Base-by-base conservation (phyloP, 2,888 invertebrate genomes). In the Amiota communis region DNA sequence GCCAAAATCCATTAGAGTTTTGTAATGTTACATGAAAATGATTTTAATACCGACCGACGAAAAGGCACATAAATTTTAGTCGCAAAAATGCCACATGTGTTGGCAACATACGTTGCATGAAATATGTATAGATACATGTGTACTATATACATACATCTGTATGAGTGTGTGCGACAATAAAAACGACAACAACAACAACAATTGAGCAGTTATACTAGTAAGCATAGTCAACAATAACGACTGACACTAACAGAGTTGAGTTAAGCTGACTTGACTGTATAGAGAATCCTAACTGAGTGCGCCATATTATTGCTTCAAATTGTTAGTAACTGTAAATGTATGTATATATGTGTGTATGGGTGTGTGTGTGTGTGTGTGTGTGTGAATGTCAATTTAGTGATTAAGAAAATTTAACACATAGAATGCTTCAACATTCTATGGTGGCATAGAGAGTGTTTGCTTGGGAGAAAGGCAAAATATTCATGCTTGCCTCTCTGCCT, bases 21-120 rank as follows among this genome's bases (percentile, higher is more conserved):
- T 68, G 67, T 53, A 61, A 72, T 65, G 71, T 65, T 46, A 72
- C 71, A 72, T 72, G 71, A 72, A 72, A 72, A 72, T 72, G 65
- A 72, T 72, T 72, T 72, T 65, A 72, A 72, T 72, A 72, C 71
- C 56, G 56, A 72, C 71, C 56, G 56, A 47, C 70, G 20, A 48
- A 61, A 56, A 65, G 46, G 65, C 71, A 57, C 65, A 72, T 65
- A 72, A 72, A 72, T 72, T 57, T 56, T 49, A 68, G 71, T 70
- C 51, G 63, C 63, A 53, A 71, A 70, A 49, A 51, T 49, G 63
- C 71, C 71, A 71, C 71, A 71, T 71, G 63, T 71, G 71, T 71
- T 64, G 64, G 51, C 63, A 63, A 46, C 71, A 71, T 64, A 70
- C 48, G 70, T 53, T 68, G 67, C 51, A 68, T 68, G 53, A 68